Conservation (phyloP, 2,113 vertebrate species). For the Perca schrenkii region DNA sequence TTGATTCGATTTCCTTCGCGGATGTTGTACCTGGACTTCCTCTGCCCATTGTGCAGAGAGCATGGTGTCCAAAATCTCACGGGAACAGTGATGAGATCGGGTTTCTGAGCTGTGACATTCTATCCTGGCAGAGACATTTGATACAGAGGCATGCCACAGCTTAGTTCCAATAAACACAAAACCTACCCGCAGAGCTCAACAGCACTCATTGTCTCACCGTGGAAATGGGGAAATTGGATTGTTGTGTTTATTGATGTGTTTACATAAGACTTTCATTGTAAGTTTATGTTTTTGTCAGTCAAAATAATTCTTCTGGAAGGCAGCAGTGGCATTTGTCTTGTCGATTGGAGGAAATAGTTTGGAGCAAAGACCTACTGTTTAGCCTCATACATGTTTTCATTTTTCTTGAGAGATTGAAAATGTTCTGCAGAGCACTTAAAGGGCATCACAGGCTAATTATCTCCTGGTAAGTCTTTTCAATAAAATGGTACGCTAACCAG, state of each 20-base stretch:
- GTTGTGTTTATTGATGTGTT: constrained; percentile 70
- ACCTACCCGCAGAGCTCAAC: constrained; percentile 46
- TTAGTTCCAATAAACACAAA: constrained; percentile 68
- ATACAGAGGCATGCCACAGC: constrained; percentile 65
- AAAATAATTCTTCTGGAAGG: constrained; percentile 38
- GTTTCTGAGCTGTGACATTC: constrained; percentile 64
- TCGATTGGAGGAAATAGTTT: background rate
- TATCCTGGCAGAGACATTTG: constrained; percentile 59
- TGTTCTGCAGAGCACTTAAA: constrained; percentile 28
- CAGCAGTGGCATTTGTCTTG: constrained; percentile 40
- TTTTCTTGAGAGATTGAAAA: constrained; percentile 24
- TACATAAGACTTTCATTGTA: constrained; percentile 33
- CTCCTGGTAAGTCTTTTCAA: constrained; percentile 45
- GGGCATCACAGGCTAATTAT: constrained; percentile 32
- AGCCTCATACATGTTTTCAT: background rate
- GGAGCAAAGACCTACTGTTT: background rate
- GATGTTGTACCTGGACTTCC: constrained; percentile 65
- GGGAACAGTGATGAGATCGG: constrained; percentile 51
- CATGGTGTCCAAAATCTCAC: constrained; percentile 37
- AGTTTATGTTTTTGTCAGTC: constrained; percentile 60
- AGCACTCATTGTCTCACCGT: constrained; percentile 39
- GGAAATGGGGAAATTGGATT: constrained; percentile 59
- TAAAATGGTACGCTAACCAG: constrained; percentile 58
- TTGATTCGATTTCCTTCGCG: constrained; percentile 56
- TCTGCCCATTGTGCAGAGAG: constrained; percentile 26